These are phyloP conservation scores for Aphaenogaster floridana DNA, from an alignment of 1,140 invertebrate genomes.

Conservation along the genomic window DNA sequence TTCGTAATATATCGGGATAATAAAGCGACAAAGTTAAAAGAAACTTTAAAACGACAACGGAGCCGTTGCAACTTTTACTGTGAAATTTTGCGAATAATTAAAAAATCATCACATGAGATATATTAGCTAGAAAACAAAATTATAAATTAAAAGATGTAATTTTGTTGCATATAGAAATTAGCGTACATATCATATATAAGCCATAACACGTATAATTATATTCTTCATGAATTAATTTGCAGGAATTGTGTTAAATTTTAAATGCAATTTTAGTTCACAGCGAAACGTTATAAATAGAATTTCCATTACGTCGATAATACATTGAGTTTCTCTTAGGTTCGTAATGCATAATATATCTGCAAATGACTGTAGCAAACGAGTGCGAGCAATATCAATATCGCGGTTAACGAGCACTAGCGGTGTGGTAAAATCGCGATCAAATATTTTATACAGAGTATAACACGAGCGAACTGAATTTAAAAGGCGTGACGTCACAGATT, in stretches of 20 bases:
- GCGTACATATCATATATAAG: not conserved
- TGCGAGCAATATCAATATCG: constrained; percentile 44
- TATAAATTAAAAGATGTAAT: not conserved
- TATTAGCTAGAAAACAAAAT: constrained; percentile 1
- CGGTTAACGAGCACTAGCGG: constrained; percentile 28
- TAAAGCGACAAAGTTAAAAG: not conserved
- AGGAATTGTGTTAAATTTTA: not conserved
- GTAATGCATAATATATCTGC: constrained; percentile 33
- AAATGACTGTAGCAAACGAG: constrained; percentile 44
- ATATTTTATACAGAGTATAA: constrained; percentile 46
- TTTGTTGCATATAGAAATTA: not conserved
- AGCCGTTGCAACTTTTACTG: not conserved
- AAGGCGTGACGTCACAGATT: constrained; percentile 35
- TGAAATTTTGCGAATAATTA: constrained; percentile 8
- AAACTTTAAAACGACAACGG: not conserved
- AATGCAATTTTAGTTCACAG: constrained; percentile 14
- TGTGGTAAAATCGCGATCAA: constrained; percentile 44
- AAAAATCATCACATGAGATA: not conserved
- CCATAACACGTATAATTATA: not conserved
- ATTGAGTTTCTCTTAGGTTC: constrained; percentile 20
- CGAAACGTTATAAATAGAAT: constrained; percentile 7
- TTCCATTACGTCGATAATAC: not conserved
- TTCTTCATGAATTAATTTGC: constrained; percentile 2
- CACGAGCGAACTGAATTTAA: constrained; percentile 23
- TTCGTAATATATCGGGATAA: not conserved